A percentile compares a stretch with the other conserved stretches of the same genome.
phyloP scores from a whole-genome alignment of 2,797 vertebrate species.

The Clarias pachynema region DNA sequence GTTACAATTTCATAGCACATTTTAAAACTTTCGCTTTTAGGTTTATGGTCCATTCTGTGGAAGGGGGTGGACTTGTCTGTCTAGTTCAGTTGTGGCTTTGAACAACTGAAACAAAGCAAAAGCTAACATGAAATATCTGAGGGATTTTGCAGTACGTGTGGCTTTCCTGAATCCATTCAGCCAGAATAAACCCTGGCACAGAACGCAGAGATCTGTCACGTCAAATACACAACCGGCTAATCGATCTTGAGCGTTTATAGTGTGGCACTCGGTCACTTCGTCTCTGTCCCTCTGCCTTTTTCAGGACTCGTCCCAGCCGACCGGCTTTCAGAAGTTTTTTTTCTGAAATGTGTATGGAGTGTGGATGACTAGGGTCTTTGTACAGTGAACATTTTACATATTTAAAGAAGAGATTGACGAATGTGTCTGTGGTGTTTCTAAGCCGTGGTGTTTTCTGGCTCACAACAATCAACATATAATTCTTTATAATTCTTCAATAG shows the following conservation, averaged over 20 bases:
- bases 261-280: not conserved
- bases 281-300: slow-evolving; percentile 1
- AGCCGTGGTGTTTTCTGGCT: not conserved
- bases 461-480: no score
- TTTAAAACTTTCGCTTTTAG: not conserved
- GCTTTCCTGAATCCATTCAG: slow-evolving; percentile 39
- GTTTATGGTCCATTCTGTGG: not conserved
- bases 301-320: not conserved
- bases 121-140: slow-evolving; percentile 69
- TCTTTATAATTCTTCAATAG: no score
- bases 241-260: slow-evolving; percentile 38
- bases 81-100: slow-evolving; percentile 15
- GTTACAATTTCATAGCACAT: not conserved
- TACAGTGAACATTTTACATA: no score
- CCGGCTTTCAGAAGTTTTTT: not conserved
- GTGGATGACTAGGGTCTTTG: no score
- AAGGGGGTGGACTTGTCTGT: slow-evolving; percentile 5
- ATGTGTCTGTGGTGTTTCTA: not conserved
- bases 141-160: slow-evolving; percentile 59
- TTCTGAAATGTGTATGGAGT: not conserved
- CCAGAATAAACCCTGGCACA: slow-evolving; percentile 42
- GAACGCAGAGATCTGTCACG: slow-evolving; percentile 37
- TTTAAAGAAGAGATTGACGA: not conserved
- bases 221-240: slow-evolving; percentile 25
- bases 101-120: slow-evolving; percentile 53